phyloP scores from a whole-genome alignment of 2,797 vertebrate genomes.

The Chlorospingus flavigularis region DNA sequence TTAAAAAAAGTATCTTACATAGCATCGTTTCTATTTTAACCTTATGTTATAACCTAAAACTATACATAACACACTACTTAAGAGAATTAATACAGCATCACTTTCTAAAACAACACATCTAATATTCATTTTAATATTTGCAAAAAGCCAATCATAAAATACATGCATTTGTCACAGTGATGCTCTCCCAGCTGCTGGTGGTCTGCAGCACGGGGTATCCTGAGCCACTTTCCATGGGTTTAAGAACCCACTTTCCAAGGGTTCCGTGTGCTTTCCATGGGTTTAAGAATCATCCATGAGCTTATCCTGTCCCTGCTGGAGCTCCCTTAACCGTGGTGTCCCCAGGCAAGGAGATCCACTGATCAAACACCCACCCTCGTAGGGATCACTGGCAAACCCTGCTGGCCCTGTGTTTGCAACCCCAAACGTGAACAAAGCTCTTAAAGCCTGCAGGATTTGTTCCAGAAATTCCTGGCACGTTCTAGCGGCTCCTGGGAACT shows the following conservation, averaged over 20 bases:
- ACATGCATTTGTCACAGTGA: no score
- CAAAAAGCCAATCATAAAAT: no score
- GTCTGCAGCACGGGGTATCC: background rate
- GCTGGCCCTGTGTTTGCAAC: background rate
- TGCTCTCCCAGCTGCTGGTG: background rate
- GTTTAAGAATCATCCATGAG: background rate
- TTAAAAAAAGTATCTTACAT: no score
- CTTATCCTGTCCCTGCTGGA: background rate
- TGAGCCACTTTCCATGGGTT: accelerated
- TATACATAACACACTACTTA: no score
- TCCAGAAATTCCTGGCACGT: background rate
- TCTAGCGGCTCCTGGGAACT: background rate
- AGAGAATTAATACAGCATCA: no score
- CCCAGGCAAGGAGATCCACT: background rate
- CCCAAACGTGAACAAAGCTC: background rate
- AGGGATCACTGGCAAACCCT: background rate
- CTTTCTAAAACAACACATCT: no score
- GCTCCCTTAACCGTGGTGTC: background rate
- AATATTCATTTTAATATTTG: no score
- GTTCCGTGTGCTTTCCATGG: background rate
- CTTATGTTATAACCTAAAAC: no score
- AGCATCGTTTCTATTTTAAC: no score
- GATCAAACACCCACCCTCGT: accelerated
- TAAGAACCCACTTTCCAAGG: no score
- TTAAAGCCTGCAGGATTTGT: background rate